Percentiles rank a stretch among this genome's conserved stretches.
phyloP scores from a whole-genome alignment of 1,140 invertebrate genomes.

The Halyomorpha halys region DNA sequence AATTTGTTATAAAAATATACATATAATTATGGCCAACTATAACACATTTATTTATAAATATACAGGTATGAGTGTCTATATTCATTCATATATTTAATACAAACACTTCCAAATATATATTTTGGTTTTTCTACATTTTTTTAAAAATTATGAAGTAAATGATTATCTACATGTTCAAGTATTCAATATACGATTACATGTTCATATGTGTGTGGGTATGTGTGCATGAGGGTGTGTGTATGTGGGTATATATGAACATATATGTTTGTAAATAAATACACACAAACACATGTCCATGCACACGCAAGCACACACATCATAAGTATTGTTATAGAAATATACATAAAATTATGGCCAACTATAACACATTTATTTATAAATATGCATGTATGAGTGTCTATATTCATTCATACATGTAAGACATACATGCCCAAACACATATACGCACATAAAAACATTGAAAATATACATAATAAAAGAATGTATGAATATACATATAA shows the following conservation, averaged over 20 bases:
- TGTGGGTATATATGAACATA: too few species aligned
- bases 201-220: too few species aligned
- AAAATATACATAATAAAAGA: slow-evolving; percentile 7
- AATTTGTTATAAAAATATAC: slow-evolving; percentile 12
- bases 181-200: too few species aligned
- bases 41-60: slow-evolving; percentile 19
- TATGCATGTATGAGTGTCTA: slow-evolving; percentile 13
- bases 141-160: too few species aligned
- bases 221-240: too few species aligned
- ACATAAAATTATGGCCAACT: slow-evolving; percentile 18
- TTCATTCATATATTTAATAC: not conserved
- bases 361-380: slow-evolving; percentile 19
- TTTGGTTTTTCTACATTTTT: too few species aligned
- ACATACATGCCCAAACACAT: slow-evolving; percentile 1
- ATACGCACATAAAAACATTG: not conserved
- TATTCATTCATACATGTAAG: slow-evolving; percentile 8
- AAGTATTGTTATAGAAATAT: slow-evolving; percentile 16
- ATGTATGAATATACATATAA: slow-evolving; percentile 13
- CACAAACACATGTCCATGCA: too few species aligned
- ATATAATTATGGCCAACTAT: slow-evolving; percentile 18
- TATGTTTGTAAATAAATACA: too few species aligned
- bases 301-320: not conserved
- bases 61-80: slow-evolving; percentile 8
- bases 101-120: too few species aligned
- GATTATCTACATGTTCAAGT: too few species aligned